Evolutionary conservation across 2,113 vertebrate genomes (phyloP).

Genomic region (Rutilus rutilus): DNA sequence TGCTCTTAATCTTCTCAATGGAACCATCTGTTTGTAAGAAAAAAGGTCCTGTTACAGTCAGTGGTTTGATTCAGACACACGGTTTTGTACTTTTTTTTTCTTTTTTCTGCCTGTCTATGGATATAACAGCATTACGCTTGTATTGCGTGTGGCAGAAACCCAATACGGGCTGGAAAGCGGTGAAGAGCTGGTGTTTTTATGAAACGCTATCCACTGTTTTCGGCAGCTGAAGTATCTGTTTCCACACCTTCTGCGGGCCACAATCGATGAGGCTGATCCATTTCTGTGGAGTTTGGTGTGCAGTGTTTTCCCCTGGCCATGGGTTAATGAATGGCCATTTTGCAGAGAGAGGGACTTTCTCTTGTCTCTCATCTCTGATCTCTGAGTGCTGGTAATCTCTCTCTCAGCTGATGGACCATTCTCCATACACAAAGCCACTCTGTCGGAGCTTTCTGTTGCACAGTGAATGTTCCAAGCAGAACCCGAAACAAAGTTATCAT

Average conservation of each 20-base stretch:
- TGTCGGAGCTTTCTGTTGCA: neutral
- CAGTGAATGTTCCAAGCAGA: neutral
- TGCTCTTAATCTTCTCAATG: neutral
- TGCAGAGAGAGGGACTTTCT: constrained; percentile 61
- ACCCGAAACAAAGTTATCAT: neutral
- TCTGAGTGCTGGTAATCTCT: constrained; percentile 43
- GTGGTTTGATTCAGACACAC: constrained; percentile 28
- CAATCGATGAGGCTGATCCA: constrained; percentile 69
- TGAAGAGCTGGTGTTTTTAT: constrained; percentile 63
- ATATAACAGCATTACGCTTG: constrained; percentile 29
- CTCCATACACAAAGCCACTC: constrained; percentile 27
- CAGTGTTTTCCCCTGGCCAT: constrained; percentile 56
- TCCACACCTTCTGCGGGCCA: constrained; percentile 61
- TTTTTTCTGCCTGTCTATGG: neutral
- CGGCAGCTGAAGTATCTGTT: constrained; percentile 64
- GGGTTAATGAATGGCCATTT: constrained; percentile 70
- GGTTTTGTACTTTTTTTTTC: neutral
- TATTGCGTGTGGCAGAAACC: constrained; percentile 66
- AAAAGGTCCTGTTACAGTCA: constrained; percentile 19
- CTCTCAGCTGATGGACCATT: constrained; percentile 62
- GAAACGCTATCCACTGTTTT: constrained; percentile 68
- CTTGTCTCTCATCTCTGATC: constrained; percentile 60
- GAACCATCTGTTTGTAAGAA: constrained; percentile 15
- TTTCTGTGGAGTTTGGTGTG: constrained; percentile 67
- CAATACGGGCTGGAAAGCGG: constrained; percentile 54